Evolutionary conservation across 64 coral and sea anemone genomes (phyloP), one percentile per base, ranked within the genome.

Genomic region (Porites lutea): DNA sequence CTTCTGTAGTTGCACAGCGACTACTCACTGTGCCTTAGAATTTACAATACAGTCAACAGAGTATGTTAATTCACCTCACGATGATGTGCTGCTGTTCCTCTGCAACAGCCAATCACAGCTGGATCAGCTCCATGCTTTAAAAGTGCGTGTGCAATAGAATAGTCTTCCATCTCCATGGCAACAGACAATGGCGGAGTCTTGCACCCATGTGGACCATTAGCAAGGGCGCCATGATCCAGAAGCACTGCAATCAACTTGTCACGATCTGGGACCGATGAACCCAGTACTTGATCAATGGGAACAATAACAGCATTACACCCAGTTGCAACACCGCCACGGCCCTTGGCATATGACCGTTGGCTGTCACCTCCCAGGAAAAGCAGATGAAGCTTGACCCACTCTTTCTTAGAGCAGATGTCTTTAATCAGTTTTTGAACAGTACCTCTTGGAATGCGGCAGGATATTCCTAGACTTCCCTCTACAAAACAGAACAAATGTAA

Each of bases 361-460:
- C 89, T 90, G 50, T 75, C 71, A 19, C 94, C 94, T 92, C 94
- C 94, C 44, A 95, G 70, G 74, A 88, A 95, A 7, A 95, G 77
- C 7, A 88, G 52, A 43, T 77, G 59, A 48, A 95, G 75, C 71
- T 95, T 95, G 59, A 87, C 67, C 89, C 89, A 95, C 13, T 95
- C 94, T 45, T 75, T 92, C 55, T 88, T 65, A 11, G 71, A 37
- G 19, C 75, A 71, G 4, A 88, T 45, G 6, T 91, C 88, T 21
- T 88, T 95, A 43, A 95, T 86, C 48, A 95, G 67, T 53, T 62
- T 88, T 61, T 82, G 81, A 3, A 78, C 60, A 27, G 83, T 60
- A 2, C 72, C 52, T 51, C 75, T 86, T 13, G 93, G 65, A 84
- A 84, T 52, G 10, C 81, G 81, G 46, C 81, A 84, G 45, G 81